phyloP scores from a whole-genome alignment of 2,113 vertebrate genomes.

The Ammodytes marinus region DNA sequence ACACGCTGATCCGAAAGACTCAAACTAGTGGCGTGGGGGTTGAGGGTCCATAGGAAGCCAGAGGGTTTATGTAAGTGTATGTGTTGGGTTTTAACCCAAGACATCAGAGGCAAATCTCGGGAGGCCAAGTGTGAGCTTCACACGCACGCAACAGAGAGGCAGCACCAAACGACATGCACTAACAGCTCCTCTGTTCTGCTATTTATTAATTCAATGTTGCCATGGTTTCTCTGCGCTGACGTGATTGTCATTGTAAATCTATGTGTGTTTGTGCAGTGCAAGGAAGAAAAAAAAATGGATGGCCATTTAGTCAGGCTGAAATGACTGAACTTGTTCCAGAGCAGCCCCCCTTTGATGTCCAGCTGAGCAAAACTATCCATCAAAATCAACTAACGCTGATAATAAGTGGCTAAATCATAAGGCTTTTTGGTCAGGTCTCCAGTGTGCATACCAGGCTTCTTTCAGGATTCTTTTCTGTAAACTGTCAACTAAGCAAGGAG shows the following conservation, averaged over 20 bases:
- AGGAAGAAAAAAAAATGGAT: constrained; percentile 4
- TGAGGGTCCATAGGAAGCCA: constrained; percentile 41
- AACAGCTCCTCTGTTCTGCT: constrained; percentile 69
- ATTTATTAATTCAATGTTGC: constrained; percentile 78
- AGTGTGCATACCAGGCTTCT: neutral
- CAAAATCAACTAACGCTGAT: constrained; percentile 59
- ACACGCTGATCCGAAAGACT: constrained; percentile 45
- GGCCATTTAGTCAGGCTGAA: constrained; percentile 46
- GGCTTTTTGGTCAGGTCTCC: constrained; percentile 40
- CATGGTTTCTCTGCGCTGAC: constrained; percentile 74
- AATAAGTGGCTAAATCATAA: constrained; percentile 54
- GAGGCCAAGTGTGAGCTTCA: constrained; percentile 57
- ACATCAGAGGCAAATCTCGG: constrained; percentile 63
- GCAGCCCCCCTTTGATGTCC: constrained; percentile 27
- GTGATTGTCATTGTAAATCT: constrained; percentile 66
- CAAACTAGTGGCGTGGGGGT: constrained; percentile 32
- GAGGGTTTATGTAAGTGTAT: constrained; percentile 58
- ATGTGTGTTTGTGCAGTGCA: constrained; percentile 32
- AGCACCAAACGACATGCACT: constrained; percentile 44
- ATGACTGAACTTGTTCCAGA: constrained; percentile 37
- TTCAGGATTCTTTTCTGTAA: constrained; percentile 13
- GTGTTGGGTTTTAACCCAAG: constrained; percentile 34
- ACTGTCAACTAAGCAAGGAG: too few species aligned
- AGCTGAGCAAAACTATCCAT: constrained; percentile 58
- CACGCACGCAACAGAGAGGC: constrained; percentile 42